Conservation (phyloP, 2,113 vertebrate species). For the Chionomys nivalis region DNA sequence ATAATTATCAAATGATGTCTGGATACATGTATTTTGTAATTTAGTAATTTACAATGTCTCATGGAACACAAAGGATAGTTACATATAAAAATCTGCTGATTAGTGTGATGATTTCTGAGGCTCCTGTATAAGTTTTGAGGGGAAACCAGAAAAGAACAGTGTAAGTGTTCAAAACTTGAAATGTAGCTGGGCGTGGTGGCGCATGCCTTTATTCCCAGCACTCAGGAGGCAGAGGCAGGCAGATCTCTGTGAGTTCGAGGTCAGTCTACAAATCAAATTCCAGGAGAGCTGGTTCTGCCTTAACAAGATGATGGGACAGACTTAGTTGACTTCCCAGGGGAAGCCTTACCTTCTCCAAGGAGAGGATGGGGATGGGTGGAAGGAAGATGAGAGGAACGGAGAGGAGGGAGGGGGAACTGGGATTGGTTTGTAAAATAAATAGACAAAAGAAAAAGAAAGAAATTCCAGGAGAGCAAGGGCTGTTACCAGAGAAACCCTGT, state of each 20-base stretch:
- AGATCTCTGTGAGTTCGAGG: neutral
- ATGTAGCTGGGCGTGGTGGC: neutral
- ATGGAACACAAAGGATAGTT: neutral
- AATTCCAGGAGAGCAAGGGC: neutral
- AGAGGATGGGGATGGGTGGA: too few relatives aligned
- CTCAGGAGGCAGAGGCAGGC: neutral
- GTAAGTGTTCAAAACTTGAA: neutral
- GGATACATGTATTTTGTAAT: neutral
- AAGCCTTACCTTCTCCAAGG: too few relatives aligned
- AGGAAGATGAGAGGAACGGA: too few relatives aligned
- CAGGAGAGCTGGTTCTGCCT: neutral
- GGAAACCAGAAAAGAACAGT: neutral
- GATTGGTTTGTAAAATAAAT: too few relatives aligned
- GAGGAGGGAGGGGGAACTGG: too few relatives aligned
- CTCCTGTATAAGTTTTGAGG: neutral
- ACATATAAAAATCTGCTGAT: neutral
- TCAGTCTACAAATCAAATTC: neutral
- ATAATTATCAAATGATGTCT: constrained; percentile 7
- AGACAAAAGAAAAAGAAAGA: too few relatives aligned
- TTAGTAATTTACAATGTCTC: neutral
- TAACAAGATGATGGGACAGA: too few relatives aligned
- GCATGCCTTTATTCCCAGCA: neutral
- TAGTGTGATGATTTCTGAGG: neutral
- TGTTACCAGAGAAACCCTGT: neutral
- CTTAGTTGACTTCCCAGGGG: too few relatives aligned